phyloP scores from a whole-genome alignment of 2,888 invertebrate species.

The Synergus japonicus region DNA sequence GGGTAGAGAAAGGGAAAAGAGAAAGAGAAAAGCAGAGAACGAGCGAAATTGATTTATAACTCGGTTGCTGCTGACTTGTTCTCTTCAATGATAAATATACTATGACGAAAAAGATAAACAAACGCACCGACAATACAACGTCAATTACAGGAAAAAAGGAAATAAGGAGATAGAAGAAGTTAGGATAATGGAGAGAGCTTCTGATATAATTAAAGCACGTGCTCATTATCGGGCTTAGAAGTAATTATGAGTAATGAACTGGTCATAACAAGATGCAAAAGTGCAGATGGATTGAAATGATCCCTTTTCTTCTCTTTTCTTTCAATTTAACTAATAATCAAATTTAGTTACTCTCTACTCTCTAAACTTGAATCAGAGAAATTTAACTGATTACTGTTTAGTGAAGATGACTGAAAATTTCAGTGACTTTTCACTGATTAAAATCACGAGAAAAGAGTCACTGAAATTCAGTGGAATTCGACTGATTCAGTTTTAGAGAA shows the following conservation, averaged over 20 bases:
- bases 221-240: not conserved
- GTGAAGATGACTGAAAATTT: too few relatives aligned
- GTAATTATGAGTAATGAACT: not conserved
- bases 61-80: conserved; percentile 8
- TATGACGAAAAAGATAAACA: conserved; percentile 36
- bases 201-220: conserved; percentile 14
- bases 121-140: conserved; percentile 2
- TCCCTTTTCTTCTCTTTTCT: too few relatives aligned
- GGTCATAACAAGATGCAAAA: too few relatives aligned
- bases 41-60: conserved; percentile 41
- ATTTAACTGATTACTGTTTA: too few relatives aligned
- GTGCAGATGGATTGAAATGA: too few relatives aligned
- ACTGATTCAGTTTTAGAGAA: too few relatives aligned
- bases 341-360: too few relatives aligned
- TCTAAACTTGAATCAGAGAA: too few relatives aligned
- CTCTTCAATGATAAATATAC: conserved; percentile 18
- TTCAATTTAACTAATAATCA: too few relatives aligned
- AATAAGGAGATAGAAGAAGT: not conserved
- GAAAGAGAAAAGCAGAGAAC: conserved; percentile 43
- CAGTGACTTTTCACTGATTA: too few relatives aligned
- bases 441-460: too few relatives aligned
- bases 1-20: conserved; percentile 30
- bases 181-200: conserved; percentile 20
- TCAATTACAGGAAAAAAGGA: not conserved
- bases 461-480: too few relatives aligned